phyloP scores from a whole-genome alignment of 1,140 invertebrate species.

The Pogonognathellus flavescens region DNA sequence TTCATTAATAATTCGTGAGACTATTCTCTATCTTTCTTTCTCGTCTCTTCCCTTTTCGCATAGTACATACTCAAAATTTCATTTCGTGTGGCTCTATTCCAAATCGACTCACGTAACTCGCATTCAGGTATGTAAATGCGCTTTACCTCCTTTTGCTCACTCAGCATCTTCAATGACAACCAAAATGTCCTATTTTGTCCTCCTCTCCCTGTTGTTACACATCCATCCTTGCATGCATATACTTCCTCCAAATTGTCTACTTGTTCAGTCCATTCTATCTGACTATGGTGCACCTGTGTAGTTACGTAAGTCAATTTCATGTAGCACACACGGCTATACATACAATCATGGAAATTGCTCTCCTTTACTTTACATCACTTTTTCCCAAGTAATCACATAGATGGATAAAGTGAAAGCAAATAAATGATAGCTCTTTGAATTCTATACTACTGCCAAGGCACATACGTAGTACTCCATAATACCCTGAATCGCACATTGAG shows the following conservation, averaged over 20 bases:
- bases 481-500: no score
- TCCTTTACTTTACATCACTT: background rate
- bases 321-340: background rate
- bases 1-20: slow-evolving; percentile 38
- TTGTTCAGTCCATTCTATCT: no score
- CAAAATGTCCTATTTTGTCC: no score
- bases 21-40: slow-evolving; percentile 25
- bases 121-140: background rate
- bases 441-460: no score
- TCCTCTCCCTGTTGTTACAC: no score
- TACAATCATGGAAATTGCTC: slow-evolving; percentile 25
- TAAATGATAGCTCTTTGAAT: slow-evolving; percentile 1
- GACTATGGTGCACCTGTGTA: no score
- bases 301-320: no score
- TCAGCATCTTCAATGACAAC: slow-evolving; percentile 32
- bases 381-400: slow-evolving; percentile 9
- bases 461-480: no score
- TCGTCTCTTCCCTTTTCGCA: slow-evolving; percentile 5
- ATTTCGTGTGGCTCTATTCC: background rate
- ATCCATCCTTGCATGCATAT: no score
- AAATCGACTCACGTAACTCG: slow-evolving; percentile 1
- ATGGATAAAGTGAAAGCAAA: slow-evolving; percentile 36
- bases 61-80: slow-evolving; percentile 21
- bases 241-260: no score
- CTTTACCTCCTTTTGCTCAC: background rate